A percentile compares a stretch with the other conserved stretches of the same genome.
These are phyloP conservation scores for Chelon labrosus DNA, from an alignment of 2,797 vertebrate species.

Conservation along the genomic window DNA sequence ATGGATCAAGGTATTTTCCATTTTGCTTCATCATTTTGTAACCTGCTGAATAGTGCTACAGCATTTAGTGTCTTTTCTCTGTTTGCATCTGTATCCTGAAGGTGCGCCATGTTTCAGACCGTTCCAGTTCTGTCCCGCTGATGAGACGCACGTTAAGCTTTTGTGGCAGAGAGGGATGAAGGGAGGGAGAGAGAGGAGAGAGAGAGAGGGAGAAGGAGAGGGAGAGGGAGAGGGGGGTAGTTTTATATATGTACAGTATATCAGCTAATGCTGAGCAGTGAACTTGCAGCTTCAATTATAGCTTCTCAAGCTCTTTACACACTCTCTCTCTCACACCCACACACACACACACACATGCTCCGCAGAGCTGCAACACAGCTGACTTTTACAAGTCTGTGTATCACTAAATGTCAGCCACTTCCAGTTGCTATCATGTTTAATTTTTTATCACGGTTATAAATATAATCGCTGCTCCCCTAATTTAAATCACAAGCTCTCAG, in stretches of 20 bases:
- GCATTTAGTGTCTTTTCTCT: background rate
- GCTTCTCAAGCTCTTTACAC: conserved; percentile 3
- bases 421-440: conserved; percentile 40
- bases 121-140: conserved; percentile 14
- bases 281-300: conserved; percentile 49
- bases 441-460: conserved; percentile 56
- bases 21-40: conserved; percentile 38
- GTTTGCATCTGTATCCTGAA: conserved; percentile 20
- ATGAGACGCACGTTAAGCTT: conserved; percentile 40
- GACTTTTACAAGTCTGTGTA: conserved; percentile 46
- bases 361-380: conserved; percentile 12
- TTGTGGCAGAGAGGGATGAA: background rate
- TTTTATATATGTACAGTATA: conserved; percentile 12
- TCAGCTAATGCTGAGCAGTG: conserved; percentile 35
- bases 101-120: conserved; percentile 29
- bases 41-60: conserved; percentile 17
- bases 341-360: background rate
- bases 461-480: conserved; percentile 27
- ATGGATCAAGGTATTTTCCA: conserved; percentile 22
- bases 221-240: too few species aligned
- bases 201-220: too few species aligned
- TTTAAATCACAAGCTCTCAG: conserved; percentile 35
- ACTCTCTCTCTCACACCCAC: background rate
- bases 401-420: conserved; percentile 57
- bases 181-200: too few species aligned